Evolutionary conservation across 1,140 invertebrate genomes (phyloP), one percentile per base, ranked within the genome.

Genomic region (Rhizoglyphus robini): DNA sequence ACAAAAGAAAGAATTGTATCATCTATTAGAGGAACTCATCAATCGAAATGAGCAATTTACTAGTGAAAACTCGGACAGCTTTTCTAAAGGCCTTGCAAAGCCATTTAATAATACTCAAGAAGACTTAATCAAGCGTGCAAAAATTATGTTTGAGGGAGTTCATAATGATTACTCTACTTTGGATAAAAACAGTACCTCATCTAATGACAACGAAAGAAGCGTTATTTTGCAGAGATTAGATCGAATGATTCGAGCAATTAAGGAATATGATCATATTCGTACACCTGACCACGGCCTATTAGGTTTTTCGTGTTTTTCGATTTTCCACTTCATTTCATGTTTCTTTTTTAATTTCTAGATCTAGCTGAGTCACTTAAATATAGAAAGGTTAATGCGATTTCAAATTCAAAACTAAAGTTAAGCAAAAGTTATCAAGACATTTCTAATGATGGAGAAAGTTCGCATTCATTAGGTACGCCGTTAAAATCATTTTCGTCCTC

Each of bases 341-440:
- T n/a, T n/a, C n/a, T n/a, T n/a, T n/a, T n/a, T n/a, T n/a, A n/a
- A n/a, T n/a, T n/a, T n/a, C n/a, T n/a, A n/a, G n/a, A n/a, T n/a
- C n/a, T n/a, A n/a, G n/a, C n/a, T n/a, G n/a, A n/a, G n/a, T n/a
- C n/a, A n/a, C n/a, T 46, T 46, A 46, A 20, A 2, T n/a, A 46
- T 46, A 46, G 8, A 18, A 41, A 41, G 18, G 15, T 8, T 54
- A 5, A 54, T 54, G 49, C 49, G 32, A 38, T n/a, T n/a, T n/a
- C 1, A 61, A 61, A 61, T 47, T 54, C 30, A 8, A 41, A 64
- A 38, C 1, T 27, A 13, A 27, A 3, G 3, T 18, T 15, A 48
- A 15, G 63, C 25, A 48, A 64, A 57, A 47, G 46, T 27, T 57
- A 20, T 31, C 63, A 64, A 20, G 27, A 64, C 25, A 31, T 64